Evolutionary conservation across 2,797 vertebrate genomes (phyloP).

Genomic region (Botia almorhae): DNA sequence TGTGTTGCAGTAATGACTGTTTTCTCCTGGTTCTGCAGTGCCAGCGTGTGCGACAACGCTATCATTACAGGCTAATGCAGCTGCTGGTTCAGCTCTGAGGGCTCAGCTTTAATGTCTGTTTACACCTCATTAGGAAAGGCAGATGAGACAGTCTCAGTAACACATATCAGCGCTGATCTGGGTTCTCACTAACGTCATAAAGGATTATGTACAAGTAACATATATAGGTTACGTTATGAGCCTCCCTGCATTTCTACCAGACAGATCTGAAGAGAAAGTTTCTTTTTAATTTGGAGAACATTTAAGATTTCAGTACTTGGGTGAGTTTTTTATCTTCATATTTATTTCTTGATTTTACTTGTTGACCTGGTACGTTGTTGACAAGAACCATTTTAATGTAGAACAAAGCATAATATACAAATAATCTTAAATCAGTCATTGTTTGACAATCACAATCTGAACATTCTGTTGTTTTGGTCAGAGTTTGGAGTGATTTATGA

Average conservation of each 20-base stretch:
- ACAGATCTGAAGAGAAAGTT: slow-evolving; percentile 40
- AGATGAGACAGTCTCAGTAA: slow-evolving; percentile 71
- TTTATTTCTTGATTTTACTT: not conserved
- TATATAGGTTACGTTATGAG: slow-evolving; percentile 49
- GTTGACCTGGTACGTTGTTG: not conserved
- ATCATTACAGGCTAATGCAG: slow-evolving; percentile 78
- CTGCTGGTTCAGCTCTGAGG: slow-evolving; percentile 73
- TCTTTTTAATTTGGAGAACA: slow-evolving; percentile 1
- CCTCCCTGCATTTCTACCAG: slow-evolving; percentile 33
- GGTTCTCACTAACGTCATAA: slow-evolving; percentile 52
- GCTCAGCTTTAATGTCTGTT: slow-evolving; percentile 80
- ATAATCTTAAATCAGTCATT: not conserved
- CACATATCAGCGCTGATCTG: slow-evolving; percentile 45
- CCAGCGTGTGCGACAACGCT: slow-evolving; percentile 72
- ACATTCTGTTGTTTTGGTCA: slow-evolving; percentile 27
- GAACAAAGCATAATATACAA: not conserved
- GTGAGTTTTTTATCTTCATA: slow-evolving; percentile 42
- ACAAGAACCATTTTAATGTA: not conserved
- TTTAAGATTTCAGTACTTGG: slow-evolving; percentile 15
- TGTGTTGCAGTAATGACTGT: slow-evolving; percentile 80
- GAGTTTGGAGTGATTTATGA: slow-evolving; percentile 25
- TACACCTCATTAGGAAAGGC: slow-evolving; percentile 76
- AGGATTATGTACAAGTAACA: slow-evolving; percentile 51
- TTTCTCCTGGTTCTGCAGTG: slow-evolving; percentile 73
- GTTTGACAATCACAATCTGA: slow-evolving; percentile 17